Conservation (phyloP, 2,888 invertebrate genomes). For the Hydraecia micacea region DNA sequence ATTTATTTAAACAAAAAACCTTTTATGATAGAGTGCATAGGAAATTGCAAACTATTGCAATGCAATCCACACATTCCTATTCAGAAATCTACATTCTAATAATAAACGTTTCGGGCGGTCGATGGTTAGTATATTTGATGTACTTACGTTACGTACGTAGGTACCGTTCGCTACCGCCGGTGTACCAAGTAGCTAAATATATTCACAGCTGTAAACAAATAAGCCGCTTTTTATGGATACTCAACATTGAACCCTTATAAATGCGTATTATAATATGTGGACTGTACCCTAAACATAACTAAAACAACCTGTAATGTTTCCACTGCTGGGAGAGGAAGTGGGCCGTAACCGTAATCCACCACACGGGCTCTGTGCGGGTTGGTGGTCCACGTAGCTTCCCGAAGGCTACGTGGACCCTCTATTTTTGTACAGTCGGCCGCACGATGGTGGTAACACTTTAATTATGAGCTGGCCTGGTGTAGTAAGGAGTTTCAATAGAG, state of each 20-base stretch:
- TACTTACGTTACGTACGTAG: slow-evolving; percentile 35
- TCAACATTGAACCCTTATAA: background rate
- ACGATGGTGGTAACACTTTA: background rate
- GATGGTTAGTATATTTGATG: slow-evolving; percentile 32
- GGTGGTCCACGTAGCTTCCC: background rate
- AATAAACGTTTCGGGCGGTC: slow-evolving; percentile 34
- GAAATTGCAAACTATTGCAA: slow-evolving; percentile 8
- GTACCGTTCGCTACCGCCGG: slow-evolving; percentile 27
- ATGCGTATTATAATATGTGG: background rate
- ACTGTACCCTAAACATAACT: background rate
- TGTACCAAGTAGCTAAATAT: slow-evolving; percentile 47
- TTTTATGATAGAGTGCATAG: background rate
- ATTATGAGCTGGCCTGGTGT: background rate
- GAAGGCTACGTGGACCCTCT: background rate
- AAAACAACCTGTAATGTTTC: background rate
- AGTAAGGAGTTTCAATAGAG: background rate
- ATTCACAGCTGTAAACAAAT: slow-evolving; percentile 40
- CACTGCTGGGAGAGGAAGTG: background rate
- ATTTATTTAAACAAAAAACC: background rate
- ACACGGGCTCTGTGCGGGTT: background rate
- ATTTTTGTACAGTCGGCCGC: background rate
- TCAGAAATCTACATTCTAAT: slow-evolving; percentile 36
- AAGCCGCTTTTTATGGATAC: slow-evolving; percentile 34
- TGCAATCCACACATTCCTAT: slow-evolving; percentile 18
- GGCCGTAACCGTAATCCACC: slow-evolving; percentile 4